Evolutionary conservation across 2,888 invertebrate genomes (phyloP), one percentile per base, ranked within the genome.

Genomic region (Notodonta ziczac): DNA sequence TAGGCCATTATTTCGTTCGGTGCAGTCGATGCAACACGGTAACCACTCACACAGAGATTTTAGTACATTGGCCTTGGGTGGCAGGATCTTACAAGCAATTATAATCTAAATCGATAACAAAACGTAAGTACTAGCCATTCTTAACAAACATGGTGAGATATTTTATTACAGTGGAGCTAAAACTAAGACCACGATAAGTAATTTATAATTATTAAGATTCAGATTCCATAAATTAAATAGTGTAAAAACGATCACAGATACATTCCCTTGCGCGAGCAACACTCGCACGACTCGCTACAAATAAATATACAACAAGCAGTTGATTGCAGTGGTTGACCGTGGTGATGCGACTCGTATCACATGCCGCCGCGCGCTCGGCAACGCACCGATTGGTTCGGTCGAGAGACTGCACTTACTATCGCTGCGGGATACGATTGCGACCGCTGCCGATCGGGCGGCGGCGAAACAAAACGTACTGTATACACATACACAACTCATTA

Each of bases 1-100:
- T 78, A 80, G 76, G 77, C 78, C 79, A 69, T 74, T 58, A 67
- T 61, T 66, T 70, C 66, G 61, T 67, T 71, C 59, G 58, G 53
- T 51, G 54, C 59, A 60, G 60, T 62, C 55, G 60, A 65, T 42
- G 58, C 71, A 7, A 35, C 53, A 46, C 53, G 46, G 53, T n/a
- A 55, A 71, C 64, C 61, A 71, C 66, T 64, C 13, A 44, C 67
- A n/a, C 13, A 46, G 13, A 46, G n/a, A 46, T 46, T 46, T 46
- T 44, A 44, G 13, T 44, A 13, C 44, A 44, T 44, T 10, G 46
- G 46, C 46, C 46, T 9, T 10, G 16, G 51, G 16, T 10, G 16
- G 51, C 51, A 8, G 7, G 14, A 14, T 51, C 8, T 48, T 24
- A 16, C 10, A 51, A 51, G 16, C 52, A n/a, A 42, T n/a, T 5